Evolutionary conservation across 2,888 invertebrate species (phyloP).

Genomic region (Lasioglossum pauxillum): DNA sequence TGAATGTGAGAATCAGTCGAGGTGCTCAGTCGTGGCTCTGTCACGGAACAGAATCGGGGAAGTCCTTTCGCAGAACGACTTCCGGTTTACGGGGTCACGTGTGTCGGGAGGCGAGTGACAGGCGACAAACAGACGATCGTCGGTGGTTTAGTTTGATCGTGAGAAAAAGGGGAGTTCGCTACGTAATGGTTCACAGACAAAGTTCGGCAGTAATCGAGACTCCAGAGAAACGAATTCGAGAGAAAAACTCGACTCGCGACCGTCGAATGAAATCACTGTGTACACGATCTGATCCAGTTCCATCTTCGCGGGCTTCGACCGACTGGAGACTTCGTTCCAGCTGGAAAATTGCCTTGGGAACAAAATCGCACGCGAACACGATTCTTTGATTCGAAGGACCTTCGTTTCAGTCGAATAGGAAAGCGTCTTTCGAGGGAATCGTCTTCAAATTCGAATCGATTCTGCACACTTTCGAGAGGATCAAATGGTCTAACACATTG

Average conservation of each 20-base stretch:
- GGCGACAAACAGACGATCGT: conserved; percentile 59
- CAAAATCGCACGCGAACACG: background rate
- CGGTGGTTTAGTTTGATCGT: conserved; percentile 58
- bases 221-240: background rate
- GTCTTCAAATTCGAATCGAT: background rate
- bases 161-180: conserved; percentile 73
- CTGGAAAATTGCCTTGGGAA: background rate
- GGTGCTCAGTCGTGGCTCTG: conserved; percentile 5
- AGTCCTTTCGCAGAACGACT: conserved; percentile 1
- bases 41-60: background rate
- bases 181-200: conserved; percentile 83
- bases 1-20: background rate
- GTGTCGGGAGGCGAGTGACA: conserved; percentile 44
- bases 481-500: background rate
- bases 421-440: background rate
- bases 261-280: background rate
- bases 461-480: background rate
- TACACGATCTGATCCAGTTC: background rate
- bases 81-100: conserved; percentile 14
- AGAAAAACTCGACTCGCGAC: conserved; percentile 12
- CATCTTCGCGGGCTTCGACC: background rate
- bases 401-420: background rate
- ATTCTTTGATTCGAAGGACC: background rate
- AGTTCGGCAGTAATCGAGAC: background rate
- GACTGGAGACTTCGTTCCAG: background rate